Evolutionary conservation across 2,797 vertebrate species (phyloP).

Genomic region (Champsocephalus gunnari): DNA sequence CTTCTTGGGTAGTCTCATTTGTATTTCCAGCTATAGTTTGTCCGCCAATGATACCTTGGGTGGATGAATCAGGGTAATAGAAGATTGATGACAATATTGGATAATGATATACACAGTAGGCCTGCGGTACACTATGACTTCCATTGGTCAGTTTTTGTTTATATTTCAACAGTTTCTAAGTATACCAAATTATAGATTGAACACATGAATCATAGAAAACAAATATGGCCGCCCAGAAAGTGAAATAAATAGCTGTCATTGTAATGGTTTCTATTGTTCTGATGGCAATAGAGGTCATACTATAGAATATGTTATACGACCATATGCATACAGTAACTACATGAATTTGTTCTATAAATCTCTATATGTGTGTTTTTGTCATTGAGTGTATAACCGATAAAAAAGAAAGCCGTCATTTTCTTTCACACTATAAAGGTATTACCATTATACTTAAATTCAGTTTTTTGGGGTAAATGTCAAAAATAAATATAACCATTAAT

Average conservation of each 20-base stretch:
- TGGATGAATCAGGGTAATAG: constrained; percentile 30
- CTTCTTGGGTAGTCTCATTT: constrained; percentile 38
- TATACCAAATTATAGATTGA: neutral
- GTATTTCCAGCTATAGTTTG: constrained; percentile 31
- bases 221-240: neutral
- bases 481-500: neutral
- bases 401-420: neutral
- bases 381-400: constrained; percentile 21
- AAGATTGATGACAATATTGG: constrained; percentile 35
- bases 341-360: constrained; percentile 2
- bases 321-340: neutral
- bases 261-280: neutral
- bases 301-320: neutral
- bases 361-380: neutral
- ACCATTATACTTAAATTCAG: neutral
- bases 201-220: constrained; percentile 13
- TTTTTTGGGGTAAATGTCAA: constrained; percentile 24
- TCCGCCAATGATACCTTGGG: constrained; percentile 30
- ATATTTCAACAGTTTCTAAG: neutral
- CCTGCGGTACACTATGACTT: neutral
- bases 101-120: constrained; percentile 7
- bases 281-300: neutral
- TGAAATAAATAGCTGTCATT: neutral
- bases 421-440: neutral
- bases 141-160: constrained; percentile 15